These are phyloP conservation scores for Eupleurogrammus muticus DNA, from an alignment of 2,797 vertebrate species.

Conservation along the genomic window DNA sequence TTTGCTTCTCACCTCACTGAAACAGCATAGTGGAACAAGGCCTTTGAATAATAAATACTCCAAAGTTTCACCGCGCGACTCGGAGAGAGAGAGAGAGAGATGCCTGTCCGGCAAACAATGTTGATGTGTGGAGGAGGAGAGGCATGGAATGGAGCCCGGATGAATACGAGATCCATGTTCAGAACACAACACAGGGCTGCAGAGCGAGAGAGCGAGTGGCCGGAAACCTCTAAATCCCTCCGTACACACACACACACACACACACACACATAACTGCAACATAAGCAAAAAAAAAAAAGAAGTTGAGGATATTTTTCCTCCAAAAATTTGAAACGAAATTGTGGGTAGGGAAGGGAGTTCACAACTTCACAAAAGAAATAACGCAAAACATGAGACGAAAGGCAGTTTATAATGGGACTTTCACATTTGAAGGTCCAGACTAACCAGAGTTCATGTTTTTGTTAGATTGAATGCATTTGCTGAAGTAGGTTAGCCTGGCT, in stretches of 20 bases:
- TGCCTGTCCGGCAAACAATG: slow-evolving; percentile 86
- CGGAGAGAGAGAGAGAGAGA: too few relatives aligned
- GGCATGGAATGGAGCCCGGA: slow-evolving; percentile 66
- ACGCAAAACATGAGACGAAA: slow-evolving; percentile 25
- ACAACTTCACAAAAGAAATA: slow-evolving; percentile 6
- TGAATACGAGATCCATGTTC: slow-evolving; percentile 82
- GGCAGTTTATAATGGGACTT: not conserved
- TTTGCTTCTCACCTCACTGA: slow-evolving; percentile 79
- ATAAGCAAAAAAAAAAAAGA: slow-evolving; percentile 63
- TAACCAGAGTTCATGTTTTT: too few relatives aligned
- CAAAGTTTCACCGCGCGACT: slow-evolving; percentile 77
- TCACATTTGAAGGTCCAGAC: too few relatives aligned
- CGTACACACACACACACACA: slow-evolving; percentile 75
- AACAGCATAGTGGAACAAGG: slow-evolving; percentile 87
- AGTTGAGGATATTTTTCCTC: slow-evolving; percentile 46
- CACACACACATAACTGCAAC: slow-evolving; percentile 73
- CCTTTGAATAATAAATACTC: slow-evolving; percentile 90
- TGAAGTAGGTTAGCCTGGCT: too few relatives aligned
- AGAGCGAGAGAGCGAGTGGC: slow-evolving; percentile 60
- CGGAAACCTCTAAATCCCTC: slow-evolving; percentile 71
- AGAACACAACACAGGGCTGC: slow-evolving; percentile 70
- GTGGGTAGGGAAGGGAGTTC: not conserved
- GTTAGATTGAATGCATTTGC: too few relatives aligned
- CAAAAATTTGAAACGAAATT: slow-evolving; percentile 32
- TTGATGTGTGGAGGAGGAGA: slow-evolving; percentile 82